phyloP scores from a whole-genome alignment of 2,888 invertebrate species.

The Synanthedon vespiformis region DNA sequence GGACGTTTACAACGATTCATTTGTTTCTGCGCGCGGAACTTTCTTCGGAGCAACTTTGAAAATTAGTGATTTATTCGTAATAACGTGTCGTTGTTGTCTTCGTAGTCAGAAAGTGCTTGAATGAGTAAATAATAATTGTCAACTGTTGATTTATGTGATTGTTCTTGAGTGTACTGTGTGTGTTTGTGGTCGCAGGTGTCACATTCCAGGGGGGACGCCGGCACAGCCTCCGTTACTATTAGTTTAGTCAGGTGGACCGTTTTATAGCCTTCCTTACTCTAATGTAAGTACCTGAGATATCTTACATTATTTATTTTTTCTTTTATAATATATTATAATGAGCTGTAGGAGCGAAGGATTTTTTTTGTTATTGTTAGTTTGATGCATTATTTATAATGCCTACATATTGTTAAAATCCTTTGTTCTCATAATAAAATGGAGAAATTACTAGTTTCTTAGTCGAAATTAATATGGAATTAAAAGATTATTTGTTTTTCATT shows the following conservation, averaged over 20 bases:
- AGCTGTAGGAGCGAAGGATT: too few species aligned
- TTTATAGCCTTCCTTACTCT: neutral
- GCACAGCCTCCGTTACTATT: slow-evolving; percentile 48
- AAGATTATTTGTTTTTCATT: too few species aligned
- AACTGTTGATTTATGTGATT: slow-evolving; percentile 5
- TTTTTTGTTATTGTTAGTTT: too few species aligned
- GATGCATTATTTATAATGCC: too few species aligned
- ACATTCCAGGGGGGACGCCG: slow-evolving; percentile 58
- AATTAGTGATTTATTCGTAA: too few species aligned
- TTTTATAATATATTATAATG: too few species aligned
- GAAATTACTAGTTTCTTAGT: too few species aligned
- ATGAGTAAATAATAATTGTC: neutral
- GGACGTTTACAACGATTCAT: neutral
- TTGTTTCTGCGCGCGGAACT: slow-evolving; percentile 42
- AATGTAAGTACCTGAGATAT: neutral
- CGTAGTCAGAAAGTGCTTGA: neutral
- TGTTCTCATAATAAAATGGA: too few species aligned
- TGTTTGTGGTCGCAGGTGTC: slow-evolving; percentile 56
- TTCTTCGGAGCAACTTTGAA: slow-evolving; percentile 25
- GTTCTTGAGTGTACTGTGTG: slow-evolving; percentile 33
- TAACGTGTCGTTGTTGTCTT: too few species aligned
- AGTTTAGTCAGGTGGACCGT: slow-evolving; percentile 44
- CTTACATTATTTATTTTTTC: too few species aligned
- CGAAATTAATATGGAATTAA: too few species aligned
- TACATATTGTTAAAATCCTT: too few species aligned